Evolutionary conservation across 37 sponge, comb jelly and placozoan genomes (phyloP), one percentile per base, ranked within the genome.

Genomic region (Halisarca cf. caerulea): DNA sequence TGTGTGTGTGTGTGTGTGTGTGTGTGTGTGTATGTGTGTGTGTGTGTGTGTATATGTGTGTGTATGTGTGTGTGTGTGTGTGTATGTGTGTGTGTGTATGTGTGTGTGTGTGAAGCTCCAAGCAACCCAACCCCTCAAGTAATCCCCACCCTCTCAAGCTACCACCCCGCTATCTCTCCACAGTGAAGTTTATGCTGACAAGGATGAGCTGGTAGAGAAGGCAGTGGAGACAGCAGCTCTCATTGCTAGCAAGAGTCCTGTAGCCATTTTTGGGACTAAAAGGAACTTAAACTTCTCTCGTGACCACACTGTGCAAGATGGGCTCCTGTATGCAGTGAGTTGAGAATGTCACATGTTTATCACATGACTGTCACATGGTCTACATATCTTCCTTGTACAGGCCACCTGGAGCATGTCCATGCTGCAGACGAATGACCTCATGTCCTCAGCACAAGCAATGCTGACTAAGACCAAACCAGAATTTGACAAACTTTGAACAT

Each of bases 201-300:
- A 68, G 60, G 89, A 82, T 15, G 79, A 75, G 43, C 39, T 89
- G 66, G 59, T 90, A 27, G 78, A 87, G 36, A 90, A 82, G 36
- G 96, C 89, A 20, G 25, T 98, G 72, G 62, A 85, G 18, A 34
- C 94, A 36, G 96, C 96, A 7, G 55, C 83, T 0, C 24, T 44
- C 53, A 96, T 98, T n/a, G 94, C 96, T 18, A 71, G 78, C 44
- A 96, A 96, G 86, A 98, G 99, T 54, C 99, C 99, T 2, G 93
- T 98, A 30, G 99, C 99, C 21, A 86, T 98, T 30, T 90, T 85
- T 58, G 95, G 90, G 23, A 91, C 94, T 32, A 98, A 98, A 85
- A 62, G 78, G 69, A 96, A 92, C 77, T 74, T 98, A 58, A 84
- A 83, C 82, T 98, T 90, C 80, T 90, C 95, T n/a, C 83, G 98